Conservation (phyloP, 1,140 invertebrate species). For the Plutomurus gul region DNA sequence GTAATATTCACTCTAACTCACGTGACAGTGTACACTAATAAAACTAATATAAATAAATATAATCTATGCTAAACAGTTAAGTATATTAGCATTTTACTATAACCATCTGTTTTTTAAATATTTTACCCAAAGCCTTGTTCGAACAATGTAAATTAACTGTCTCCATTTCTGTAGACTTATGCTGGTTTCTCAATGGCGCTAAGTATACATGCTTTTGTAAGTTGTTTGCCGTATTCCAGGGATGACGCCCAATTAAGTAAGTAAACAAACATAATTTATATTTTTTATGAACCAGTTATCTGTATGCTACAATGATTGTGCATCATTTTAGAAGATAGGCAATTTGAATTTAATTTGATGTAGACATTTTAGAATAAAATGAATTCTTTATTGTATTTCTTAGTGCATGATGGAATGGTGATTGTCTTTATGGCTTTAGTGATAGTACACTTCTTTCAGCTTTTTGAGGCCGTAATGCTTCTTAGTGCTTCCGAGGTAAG, state of each 20-base stretch:
- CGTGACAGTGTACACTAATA: too few relatives aligned
- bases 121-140: too few relatives aligned
- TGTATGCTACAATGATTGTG: too few relatives aligned
- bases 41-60: too few relatives aligned
- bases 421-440: slow-evolving; percentile 29
- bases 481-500: slow-evolving; percentile 25
- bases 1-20: too few relatives aligned
- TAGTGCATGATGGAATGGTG: slow-evolving; percentile 23
- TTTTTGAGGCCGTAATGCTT: slow-evolving; percentile 10
- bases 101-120: too few relatives aligned
- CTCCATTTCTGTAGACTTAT: not conserved
- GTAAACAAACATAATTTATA: not conserved
- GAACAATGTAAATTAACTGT: too few relatives aligned
- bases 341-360: not conserved
- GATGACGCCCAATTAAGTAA: slow-evolving; percentile 11
- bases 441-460: slow-evolving; percentile 22
- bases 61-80: too few relatives aligned
- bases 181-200: slow-evolving; percentile 1
- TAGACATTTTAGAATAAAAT: not conserved
- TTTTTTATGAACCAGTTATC: too few relatives aligned
- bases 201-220: slow-evolving; percentile 29
- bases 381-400: not conserved
- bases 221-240: not conserved
- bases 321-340: not conserved
- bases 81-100: too few relatives aligned